Conservation (phyloP, 2,888 invertebrate genomes). For the Folsomia manolachei region DNA sequence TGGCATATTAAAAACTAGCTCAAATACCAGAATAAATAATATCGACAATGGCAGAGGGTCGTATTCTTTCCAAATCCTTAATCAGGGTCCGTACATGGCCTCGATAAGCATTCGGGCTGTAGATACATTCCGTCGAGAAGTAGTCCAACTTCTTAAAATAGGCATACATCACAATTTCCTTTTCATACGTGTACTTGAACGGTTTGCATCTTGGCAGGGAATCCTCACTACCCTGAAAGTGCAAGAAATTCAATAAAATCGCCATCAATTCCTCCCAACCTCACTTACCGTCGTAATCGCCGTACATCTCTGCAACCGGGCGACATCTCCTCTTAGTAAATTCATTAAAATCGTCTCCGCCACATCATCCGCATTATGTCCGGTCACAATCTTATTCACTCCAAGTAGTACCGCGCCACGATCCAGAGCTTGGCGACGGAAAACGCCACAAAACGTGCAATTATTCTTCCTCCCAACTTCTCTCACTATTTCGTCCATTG, state of each 20-base stretch:
- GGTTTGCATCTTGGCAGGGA: conserved; percentile 90
- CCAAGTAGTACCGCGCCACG: conserved; percentile 83
- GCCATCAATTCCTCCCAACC: not conserved
- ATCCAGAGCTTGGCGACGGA: conserved; percentile 92
- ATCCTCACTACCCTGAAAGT: conserved; percentile 65
- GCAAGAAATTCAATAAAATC: conserved; percentile 12
- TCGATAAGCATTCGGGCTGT: conserved; percentile 96
- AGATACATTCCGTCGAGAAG: conserved; percentile 98
- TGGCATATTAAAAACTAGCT: not conserved
- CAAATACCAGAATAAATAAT: conserved; percentile 83
- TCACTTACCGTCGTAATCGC: conserved; percentile 75
- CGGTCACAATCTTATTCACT: conserved; percentile 93
- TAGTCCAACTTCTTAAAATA: conserved; percentile 93
- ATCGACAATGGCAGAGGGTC: conserved; percentile 87
- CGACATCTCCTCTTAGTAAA: conserved; percentile 92
- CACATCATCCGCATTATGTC: conserved; percentile 95
- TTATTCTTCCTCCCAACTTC: conserved; percentile 83
- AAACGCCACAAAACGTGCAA: conserved; percentile 94
- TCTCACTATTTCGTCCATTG: conserved; percentile 95
- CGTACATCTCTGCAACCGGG: conserved; percentile 86
- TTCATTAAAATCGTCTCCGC: conserved; percentile 99
- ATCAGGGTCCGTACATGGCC: conserved; percentile 85
- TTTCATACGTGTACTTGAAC: conserved; percentile 95
- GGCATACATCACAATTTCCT: conserved; percentile 99
- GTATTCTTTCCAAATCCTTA: conserved; percentile 91